Evolutionary conservation across 2,113 vertebrate species (phyloP), one percentile per base, ranked within the genome.

Genomic region (Toxostoma redivivum): DNA sequence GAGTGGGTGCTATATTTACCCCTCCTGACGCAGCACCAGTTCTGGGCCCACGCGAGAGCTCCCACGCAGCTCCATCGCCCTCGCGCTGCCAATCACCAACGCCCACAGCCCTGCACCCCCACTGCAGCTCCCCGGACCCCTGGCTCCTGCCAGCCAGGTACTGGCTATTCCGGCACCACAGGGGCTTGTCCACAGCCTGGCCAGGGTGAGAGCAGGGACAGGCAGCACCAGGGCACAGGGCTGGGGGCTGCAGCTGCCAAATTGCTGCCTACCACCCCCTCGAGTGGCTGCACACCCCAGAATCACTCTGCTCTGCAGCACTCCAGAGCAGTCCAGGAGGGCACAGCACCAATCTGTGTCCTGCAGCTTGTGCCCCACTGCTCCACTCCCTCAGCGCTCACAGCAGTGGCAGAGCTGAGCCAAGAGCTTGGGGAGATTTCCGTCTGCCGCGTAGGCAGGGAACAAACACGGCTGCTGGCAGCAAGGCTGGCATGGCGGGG

Each of bases 1-100:
- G 88, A 93, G 88, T 81, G 11, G 87, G 77, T 50, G 90, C 95
- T 94, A 90, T 70, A 95, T 95, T 96, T 92, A 90, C 90, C 88
- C 83, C 86, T 88, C 88, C 86, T 95, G 94, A 90, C 79, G 70
- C 74, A 92, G 91, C 94, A 50, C 16, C 66, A 7, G 91, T 91
- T 88, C 74, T 0, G 2, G 79, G 94, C 94, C 93, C 93, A 85
- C 91, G 11, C 48, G 1, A 35, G 92, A 70, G 70, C 79, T 86
- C 96, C 96, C 93, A 95, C 96, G 25, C 90, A 28, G 77, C 90
- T 85, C 28, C 5, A 69, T 25, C 60, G 1, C 96, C 95, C 95
- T 48, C 38, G 1, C 0, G 5, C 90, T 61, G 61, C 82, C 95
- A 96, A 54, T 95, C 96, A 96, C 61, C 91, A 17, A 7, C 85